phyloP scores from a whole-genome alignment of 1,140 invertebrate genomes.

The Pseudomyrmex concolor region DNA sequence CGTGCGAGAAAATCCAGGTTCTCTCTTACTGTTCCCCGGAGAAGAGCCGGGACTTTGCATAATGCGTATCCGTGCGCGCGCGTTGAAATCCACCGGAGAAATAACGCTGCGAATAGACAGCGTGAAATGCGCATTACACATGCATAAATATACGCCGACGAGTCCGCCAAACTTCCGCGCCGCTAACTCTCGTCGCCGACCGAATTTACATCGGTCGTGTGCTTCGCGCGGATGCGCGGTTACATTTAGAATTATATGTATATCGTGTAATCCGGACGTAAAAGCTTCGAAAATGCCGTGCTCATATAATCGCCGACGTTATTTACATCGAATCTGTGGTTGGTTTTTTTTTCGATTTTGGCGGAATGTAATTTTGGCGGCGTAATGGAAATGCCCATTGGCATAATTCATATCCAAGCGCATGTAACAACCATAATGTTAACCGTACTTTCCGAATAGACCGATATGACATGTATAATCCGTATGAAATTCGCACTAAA shows the following conservation, averaged over 20 bases:
- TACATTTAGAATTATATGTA: not conserved
- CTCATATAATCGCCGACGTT: not conserved
- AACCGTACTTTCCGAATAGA: not conserved
- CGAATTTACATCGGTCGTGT: constrained; percentile 34
- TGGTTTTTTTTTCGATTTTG: constrained; percentile 17
- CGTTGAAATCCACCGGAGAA: constrained; percentile 33
- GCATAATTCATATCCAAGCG: constrained; percentile 5
- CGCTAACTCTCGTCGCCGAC: constrained; percentile 7
- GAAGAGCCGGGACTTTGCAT: constrained; percentile 46
- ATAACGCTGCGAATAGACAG: constrained; percentile 58
- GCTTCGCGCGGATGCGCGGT: not conserved
- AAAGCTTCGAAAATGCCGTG: not conserved
- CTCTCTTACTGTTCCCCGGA: constrained; percentile 57
- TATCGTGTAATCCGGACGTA: not conserved
- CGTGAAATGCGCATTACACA: constrained; percentile 52
- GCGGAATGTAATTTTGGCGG: too few species aligned
- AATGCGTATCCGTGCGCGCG: constrained; percentile 43
- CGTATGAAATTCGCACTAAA: not conserved
- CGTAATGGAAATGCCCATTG: constrained; percentile 9
- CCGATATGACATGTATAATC: not conserved
- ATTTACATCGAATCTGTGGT: not conserved
- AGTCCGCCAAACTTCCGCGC: constrained; percentile 36
- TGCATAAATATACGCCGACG: constrained; percentile 60
- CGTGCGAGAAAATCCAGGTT: constrained; percentile 58
- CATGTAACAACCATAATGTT: constrained; percentile 6